These are phyloP conservation scores for Idaea dimidiata DNA, from an alignment of 2,888 invertebrate species.

Conservation along the genomic window DNA sequence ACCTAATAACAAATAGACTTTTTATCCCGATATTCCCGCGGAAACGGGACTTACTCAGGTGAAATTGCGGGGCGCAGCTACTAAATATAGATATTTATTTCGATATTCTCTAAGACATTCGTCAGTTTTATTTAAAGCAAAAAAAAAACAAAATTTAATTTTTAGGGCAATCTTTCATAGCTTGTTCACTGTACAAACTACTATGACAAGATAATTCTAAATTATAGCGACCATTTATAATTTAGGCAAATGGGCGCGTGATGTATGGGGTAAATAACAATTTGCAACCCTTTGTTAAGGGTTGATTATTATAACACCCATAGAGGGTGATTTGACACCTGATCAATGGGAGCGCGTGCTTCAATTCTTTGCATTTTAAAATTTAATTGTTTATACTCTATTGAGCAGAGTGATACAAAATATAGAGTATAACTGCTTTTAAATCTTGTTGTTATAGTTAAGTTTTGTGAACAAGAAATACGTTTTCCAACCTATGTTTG, in stretches of 20 bases:
- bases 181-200: conserved; percentile 19
- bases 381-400: conserved; percentile 7
- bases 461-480: not conserved
- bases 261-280: conserved; percentile 76
- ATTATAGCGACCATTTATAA: conserved; percentile 70
- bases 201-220: conserved; percentile 69
- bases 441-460: conserved; percentile 6
- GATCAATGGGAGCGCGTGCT: conserved; percentile 51
- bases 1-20: no score
- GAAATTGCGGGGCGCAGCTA: no score
- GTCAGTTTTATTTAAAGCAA: not conserved
- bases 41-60: no score
- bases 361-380: conserved; percentile 19
- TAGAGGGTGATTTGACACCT: conserved; percentile 61
- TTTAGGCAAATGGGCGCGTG: conserved; percentile 64
- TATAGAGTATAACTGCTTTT: not conserved
- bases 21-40: no score
- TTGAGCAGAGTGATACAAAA: not conserved
- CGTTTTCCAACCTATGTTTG: conserved; percentile 23
- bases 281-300: conserved; percentile 73
- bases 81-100: not conserved
- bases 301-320: conserved; percentile 57
- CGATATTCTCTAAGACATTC: not conserved
- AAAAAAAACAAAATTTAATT: not conserved
- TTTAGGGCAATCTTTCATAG: conserved; percentile 7